Evolutionary conservation across 1,140 invertebrate genomes (phyloP).

Genomic region (Zaprionus ornatus): DNA sequence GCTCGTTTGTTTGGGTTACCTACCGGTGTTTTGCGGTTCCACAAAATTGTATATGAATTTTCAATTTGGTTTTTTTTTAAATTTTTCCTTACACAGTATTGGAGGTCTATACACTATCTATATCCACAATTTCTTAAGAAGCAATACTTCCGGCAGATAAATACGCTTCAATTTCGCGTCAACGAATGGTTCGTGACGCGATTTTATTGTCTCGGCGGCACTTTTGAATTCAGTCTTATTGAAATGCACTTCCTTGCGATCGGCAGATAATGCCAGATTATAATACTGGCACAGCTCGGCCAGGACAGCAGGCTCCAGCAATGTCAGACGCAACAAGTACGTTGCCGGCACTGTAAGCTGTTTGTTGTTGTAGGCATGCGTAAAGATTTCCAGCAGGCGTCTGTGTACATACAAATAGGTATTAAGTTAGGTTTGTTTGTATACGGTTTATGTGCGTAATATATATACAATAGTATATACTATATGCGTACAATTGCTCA

Average conservation of each 20-base stretch:
- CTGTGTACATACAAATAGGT: slow-evolving; percentile 70
- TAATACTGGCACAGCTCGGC: slow-evolving; percentile 71
- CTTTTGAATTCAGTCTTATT: slow-evolving; percentile 69
- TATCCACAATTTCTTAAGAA: slow-evolving; percentile 65
- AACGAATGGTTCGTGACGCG: slow-evolving; percentile 58
- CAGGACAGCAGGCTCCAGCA: slow-evolving; percentile 63
- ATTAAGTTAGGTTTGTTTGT: neutral
- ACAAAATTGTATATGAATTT: neutral
- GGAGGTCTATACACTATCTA: slow-evolving; percentile 17
- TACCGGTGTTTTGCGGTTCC: slow-evolving; percentile 12
- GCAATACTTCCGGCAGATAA: slow-evolving; percentile 71
- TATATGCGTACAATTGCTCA: slow-evolving; percentile 48
- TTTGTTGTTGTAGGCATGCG: slow-evolving; percentile 85
- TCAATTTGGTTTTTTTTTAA: neutral
- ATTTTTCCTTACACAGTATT: neutral
- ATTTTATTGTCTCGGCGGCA: slow-evolving; percentile 29
- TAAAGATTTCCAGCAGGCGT: slow-evolving; percentile 85
- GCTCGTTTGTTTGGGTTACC: slow-evolving; percentile 9
- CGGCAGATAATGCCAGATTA: slow-evolving; percentile 48
- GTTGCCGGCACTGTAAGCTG: slow-evolving; percentile 84
- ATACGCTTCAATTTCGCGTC: slow-evolving; percentile 66
- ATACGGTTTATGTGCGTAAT: neutral
- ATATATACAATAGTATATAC: neutral
- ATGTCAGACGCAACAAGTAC: slow-evolving; percentile 74
- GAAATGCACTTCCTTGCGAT: slow-evolving; percentile 63